These are phyloP conservation scores for Hipposideros armiger DNA, from an alignment of 2,113 vertebrate species.

Conservation along the genomic window DNA sequence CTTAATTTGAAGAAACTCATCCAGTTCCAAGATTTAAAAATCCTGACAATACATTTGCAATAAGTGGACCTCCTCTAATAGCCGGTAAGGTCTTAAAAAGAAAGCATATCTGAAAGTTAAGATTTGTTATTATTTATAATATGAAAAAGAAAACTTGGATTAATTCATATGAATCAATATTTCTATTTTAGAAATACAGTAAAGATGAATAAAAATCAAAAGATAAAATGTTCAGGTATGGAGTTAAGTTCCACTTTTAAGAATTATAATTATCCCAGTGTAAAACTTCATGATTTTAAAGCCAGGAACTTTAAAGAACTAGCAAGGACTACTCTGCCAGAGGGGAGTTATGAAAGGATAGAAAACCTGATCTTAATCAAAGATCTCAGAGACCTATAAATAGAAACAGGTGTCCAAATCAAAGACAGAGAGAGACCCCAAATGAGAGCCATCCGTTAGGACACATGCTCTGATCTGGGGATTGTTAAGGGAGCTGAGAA, in stretches of 20 bases:
- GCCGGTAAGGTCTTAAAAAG: background rate
- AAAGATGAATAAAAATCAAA: conserved; percentile 31
- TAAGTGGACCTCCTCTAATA: background rate
- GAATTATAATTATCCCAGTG: conserved; percentile 65
- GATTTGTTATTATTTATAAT: background rate
- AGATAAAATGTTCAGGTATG: conserved; percentile 50
- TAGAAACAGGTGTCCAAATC: conserved; percentile 77
- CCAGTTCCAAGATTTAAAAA: background rate
- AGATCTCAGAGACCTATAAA: conserved; percentile 79
- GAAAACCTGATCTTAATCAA: conserved; percentile 78
- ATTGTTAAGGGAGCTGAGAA: conserved; percentile 70
- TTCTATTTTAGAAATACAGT: conserved; percentile 31
- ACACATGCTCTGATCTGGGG: conserved; percentile 45
- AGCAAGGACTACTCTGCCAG: conserved; percentile 27
- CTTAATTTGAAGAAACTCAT: background rate
- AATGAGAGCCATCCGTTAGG: conserved; percentile 66
- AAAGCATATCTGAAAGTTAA: conserved; percentile 39
- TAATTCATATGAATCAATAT: conserved; percentile 12
- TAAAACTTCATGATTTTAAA: conserved; percentile 73
- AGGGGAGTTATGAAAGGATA: conserved; percentile 55
- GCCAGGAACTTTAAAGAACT: conserved; percentile 72
- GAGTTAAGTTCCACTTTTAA: conserved; percentile 70
- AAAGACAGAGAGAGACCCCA: conserved; percentile 67
- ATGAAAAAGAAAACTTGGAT: background rate
- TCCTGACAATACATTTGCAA: background rate